Conservation (phyloP, 2,113 vertebrate genomes). For the Catharus bicknelli region DNA sequence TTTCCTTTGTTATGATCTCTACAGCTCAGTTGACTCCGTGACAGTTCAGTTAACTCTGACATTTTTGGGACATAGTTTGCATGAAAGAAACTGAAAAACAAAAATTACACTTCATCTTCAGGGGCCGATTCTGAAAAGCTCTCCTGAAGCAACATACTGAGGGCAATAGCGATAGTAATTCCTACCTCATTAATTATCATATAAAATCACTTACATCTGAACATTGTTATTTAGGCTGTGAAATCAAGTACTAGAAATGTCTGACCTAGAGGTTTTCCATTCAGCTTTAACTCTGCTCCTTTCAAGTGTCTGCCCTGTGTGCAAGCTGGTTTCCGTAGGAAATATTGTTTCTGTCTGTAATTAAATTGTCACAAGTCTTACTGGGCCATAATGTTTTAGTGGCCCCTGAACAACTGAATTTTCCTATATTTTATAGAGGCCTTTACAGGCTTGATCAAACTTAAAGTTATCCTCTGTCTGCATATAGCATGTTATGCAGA, state of each 20-base stretch:
- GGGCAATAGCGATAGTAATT: background rate
- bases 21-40: constrained; percentile 2
- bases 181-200: constrained; percentile 5
- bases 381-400: background rate
- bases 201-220: background rate
- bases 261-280: background rate
- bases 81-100: constrained; percentile 37
- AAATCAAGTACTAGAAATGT: background rate
- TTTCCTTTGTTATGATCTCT: background rate
- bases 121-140: background rate
- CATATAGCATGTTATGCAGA: background rate
- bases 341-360: background rate
- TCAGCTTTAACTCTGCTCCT: background rate
- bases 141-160: background rate
- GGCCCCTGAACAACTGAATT: background rate
- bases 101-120: background rate
- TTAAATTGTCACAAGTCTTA: background rate
- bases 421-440: background rate
- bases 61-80: constrained; percentile 38
- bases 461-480: background rate
- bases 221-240: background rate
- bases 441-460: background rate
- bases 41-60: constrained; percentile 43
- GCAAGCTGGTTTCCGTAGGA: background rate
- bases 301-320: background rate